Conservation (phyloP, 1,140 invertebrate genomes). For the Lucilia cuprina region DNA sequence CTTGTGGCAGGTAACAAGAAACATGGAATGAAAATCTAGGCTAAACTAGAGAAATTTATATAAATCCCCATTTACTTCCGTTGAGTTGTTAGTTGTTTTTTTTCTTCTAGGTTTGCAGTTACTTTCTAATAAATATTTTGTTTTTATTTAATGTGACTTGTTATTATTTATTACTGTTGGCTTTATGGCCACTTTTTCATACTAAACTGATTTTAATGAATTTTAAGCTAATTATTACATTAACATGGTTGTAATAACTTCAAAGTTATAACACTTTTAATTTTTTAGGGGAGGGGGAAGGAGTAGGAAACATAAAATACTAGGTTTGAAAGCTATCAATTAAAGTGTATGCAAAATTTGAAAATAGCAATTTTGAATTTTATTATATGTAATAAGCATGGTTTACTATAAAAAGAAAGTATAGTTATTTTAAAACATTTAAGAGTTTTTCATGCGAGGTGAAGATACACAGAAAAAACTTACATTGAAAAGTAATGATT, state of each 20-base stretch:
- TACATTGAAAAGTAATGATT: no score
- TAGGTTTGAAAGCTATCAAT: neutral
- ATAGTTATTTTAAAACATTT: no score
- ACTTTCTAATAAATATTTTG: neutral
- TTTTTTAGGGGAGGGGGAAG: neutral
- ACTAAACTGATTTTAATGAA: neutral
- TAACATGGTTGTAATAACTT: neutral
- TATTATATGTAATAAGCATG: no score
- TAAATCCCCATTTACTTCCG: conserved; percentile 1
- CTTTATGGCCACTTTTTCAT: neutral
- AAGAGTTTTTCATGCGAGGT: no score
- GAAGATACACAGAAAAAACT: no score
- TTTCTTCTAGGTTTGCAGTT: neutral
- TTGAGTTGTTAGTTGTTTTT: neutral
- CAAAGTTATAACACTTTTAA: neutral
- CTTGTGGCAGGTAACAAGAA: neutral
- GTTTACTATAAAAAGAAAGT: no score
- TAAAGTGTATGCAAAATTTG: neutral
- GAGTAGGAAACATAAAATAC: neutral
- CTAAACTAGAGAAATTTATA: conserved; percentile 11
- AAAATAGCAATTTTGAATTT: neutral
- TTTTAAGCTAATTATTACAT: neutral
- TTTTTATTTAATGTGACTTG: neutral
- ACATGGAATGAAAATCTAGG: neutral
- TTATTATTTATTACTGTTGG: neutral